Conservation (phyloP, 2,113 vertebrate genomes). For the Puntigrus tetrazona region DNA sequence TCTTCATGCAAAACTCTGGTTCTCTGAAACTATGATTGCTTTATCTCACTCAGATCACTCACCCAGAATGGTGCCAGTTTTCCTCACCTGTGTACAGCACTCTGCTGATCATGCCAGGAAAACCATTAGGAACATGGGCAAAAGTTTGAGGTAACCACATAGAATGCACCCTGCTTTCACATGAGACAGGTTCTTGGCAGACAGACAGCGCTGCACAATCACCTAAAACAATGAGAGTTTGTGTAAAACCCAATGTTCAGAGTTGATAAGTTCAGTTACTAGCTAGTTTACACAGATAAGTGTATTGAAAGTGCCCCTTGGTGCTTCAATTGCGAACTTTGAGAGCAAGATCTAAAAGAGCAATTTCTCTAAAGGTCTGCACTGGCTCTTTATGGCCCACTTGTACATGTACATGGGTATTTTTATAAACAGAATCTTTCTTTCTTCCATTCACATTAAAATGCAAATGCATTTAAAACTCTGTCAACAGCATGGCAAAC, state of each 20-base stretch:
- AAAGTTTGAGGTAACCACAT: conserved; percentile 92
- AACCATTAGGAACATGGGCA: conserved; percentile 97
- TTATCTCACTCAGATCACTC: neutral
- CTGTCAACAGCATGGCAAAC: too few species aligned
- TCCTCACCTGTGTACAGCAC: conserved; percentile 86
- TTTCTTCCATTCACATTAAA: too few species aligned
- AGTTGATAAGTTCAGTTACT: neutral
- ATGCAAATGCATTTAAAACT: too few species aligned
- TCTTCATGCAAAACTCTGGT: neutral
- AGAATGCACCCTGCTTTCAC: conserved; percentile 90
- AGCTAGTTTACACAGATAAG: neutral
- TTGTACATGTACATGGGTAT: too few species aligned
- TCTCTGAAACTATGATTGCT: neutral
- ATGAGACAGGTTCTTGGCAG: conserved; percentile 94
- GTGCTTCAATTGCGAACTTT: too few species aligned
- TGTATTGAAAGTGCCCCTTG: too few species aligned
- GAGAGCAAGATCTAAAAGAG: too few species aligned
- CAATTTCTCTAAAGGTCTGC: too few species aligned
- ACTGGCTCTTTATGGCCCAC: too few species aligned
- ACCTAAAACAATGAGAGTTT: conserved; percentile 74
- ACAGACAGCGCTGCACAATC: conserved; percentile 96
- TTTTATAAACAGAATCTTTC: too few species aligned
- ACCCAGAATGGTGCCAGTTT: neutral
- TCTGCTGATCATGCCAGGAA: conserved; percentile 95
- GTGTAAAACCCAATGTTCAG: neutral